Evolutionary conservation across 1,140 invertebrate genomes (phyloP), one percentile per base, ranked within the genome.

Genomic region (Drosophila lacertosa): DNA sequence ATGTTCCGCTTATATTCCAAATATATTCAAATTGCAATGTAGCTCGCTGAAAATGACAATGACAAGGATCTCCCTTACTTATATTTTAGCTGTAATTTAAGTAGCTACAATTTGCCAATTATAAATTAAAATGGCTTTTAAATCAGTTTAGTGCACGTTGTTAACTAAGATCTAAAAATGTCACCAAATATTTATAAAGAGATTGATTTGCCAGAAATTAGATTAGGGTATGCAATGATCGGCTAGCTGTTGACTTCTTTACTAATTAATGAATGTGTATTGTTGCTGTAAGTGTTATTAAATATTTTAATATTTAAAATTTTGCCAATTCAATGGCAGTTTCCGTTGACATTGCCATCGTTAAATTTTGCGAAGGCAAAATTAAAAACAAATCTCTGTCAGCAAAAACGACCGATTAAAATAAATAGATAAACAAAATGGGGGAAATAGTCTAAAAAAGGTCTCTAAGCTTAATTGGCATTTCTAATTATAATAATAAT

Each of bases 381-480:
- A 39, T 55, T 16, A 55, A 55, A 40, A 22, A 40, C 7, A 10
- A 37, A 55, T 40, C 26, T 35, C 9, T 2, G 1, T 9, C 10
- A 18, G 15, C 2, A 29, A 55, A 55, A 11, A n/a, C n/a, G n/a
- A n/a, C n/a, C n/a, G n/a, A n/a, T n/a, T n/a, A n/a, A n/a, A n/a
- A n/a, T n/a, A n/a, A n/a, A n/a, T n/a, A n/a, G n/a, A n/a, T n/a
- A n/a, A n/a, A n/a, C n/a, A n/a, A n/a, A n/a, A n/a, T n/a, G n/a
- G n/a, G n/a, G n/a, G n/a, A n/a, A n/a, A n/a, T n/a, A n/a, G n/a
- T n/a, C n/a, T n/a, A n/a, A n/a, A n/a, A n/a, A n/a, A 51, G 32
- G 35, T 59, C 40, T 50, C 35, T 42, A 35, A 32, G 33, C 39
- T 59, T 59, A 57, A 59, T 67, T 67, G 64, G 51, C 55, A 67